Base-by-base conservation (phyloP, 1,140 invertebrate species). In the Fopius arisanus region DNA sequence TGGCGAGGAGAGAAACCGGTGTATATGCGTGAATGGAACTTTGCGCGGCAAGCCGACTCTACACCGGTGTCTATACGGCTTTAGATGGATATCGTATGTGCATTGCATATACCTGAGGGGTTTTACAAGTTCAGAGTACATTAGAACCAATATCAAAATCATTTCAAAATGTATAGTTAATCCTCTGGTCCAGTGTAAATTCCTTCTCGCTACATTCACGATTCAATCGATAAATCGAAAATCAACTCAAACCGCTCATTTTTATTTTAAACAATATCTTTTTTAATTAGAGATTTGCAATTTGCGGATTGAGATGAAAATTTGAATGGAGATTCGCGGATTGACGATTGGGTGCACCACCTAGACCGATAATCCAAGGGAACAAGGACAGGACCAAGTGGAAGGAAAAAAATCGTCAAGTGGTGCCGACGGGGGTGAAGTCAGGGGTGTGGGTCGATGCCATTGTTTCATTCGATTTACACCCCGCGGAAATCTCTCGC, bases 1-100 rank as follows among this genome's bases (percentile, higher is more conserved):
- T 88, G 87, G 86, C 6, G 29, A 65, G n/a, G 29, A 31, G 29
- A 31, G 79, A 86, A 84, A 81, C 79, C 81, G 69, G 72, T 77
- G 84, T 87, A 82, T 86, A 88, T 88, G 87, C 87, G 87, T 88
- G 86, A 88, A 88, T 88, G 85, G 85, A 87, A 88, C 85, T 88
- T 77, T 87, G 81, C 81, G 85, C 83, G 75, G 77, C 77, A 70
- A 77, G 63, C 54, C 66, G 28, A 69, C 54, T 59, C 54, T 59
- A 59, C 54, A 19, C 19, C 54, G 23, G 54, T 59, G 23, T 59
- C 54, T 59, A 59, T 28, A 26, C 21, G 23, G 54, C 2, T 26
- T 59, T 59, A 26, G 54, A 59, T 59, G 23, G 54, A 59, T 59
- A 59, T 59, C 19, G 54, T 59, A 26, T 23, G 23, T 26, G 43